These are phyloP conservation scores for Chrysolina oricalcia DNA, from an alignment of 2,888 invertebrate genomes.

Conservation along the genomic window DNA sequence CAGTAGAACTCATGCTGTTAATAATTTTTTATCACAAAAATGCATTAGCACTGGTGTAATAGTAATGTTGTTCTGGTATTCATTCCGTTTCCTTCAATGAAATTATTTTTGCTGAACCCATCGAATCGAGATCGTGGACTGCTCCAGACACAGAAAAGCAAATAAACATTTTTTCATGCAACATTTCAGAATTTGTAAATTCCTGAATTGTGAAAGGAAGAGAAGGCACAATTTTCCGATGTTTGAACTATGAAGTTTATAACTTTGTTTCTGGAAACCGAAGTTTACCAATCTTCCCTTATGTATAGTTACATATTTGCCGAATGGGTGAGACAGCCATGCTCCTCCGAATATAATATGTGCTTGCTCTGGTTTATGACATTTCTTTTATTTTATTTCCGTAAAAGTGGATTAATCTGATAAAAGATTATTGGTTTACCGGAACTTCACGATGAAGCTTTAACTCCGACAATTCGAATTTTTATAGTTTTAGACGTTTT, in stretches of 20 bases:
- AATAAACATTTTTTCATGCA: neutral
- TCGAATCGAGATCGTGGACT: neutral
- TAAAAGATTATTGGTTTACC: conserved; percentile 18
- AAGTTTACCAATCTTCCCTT: neutral
- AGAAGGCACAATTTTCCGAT: neutral
- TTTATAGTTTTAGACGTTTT: conserved; percentile 20
- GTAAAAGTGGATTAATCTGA: conserved; percentile 11
- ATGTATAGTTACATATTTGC: neutral
- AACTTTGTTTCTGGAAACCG: neutral
- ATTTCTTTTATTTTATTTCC: conserved; percentile 4
- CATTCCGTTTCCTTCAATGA: neutral
- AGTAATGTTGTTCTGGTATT: no score
- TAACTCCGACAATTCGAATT: conserved; percentile 21
- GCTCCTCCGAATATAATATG: neutral
- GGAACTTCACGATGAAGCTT: conserved; percentile 4
- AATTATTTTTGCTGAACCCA: no score
- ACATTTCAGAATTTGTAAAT: neutral
- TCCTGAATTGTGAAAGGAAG: neutral
- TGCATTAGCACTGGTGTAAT: no score
- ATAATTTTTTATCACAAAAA: no score
- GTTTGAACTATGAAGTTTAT: neutral
- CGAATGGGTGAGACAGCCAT: neutral
- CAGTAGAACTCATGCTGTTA: no score
- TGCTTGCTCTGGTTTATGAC: conserved; percentile 3
- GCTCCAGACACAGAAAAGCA: neutral